Evolutionary conservation across 2,797 vertebrate species (phyloP), one percentile per base, ranked within the genome.

Genomic region (Varecia variegata): DNA sequence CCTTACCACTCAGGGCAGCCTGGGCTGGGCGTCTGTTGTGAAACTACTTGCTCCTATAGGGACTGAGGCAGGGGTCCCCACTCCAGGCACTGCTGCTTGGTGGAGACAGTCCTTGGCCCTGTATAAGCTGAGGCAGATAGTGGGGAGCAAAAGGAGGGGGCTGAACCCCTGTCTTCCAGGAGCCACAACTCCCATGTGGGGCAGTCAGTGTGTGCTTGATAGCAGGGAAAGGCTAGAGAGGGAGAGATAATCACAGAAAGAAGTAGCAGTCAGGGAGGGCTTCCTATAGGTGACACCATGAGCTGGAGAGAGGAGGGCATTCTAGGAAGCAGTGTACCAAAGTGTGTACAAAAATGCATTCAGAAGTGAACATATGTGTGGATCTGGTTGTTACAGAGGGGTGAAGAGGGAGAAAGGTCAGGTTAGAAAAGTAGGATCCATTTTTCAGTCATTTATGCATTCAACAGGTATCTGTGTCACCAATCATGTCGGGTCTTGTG

Each of bases 181-280:
- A 85, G 58, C 71, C 87, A 27, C 40, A 92, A 17, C 23, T 95
- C 45, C 85, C 45, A 71, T 27, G 52, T 62, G 14, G 77, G 85
- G 35, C 32, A 85, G 62, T 43, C 73, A 80, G 6, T 89, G 32
- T 83, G 17, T 90, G 54, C 47, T 43, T 70, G 27, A 79, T 30
- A 11, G 45, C 60, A 95, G 77, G 93, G 96, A 90, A 92, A 86
- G 81, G 45, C 73, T 91, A 40, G 67, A 54, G 70, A 47, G 32
- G 47, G 25, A 92, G 47, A 87, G 58, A 86, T 14, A 65, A 71
- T 12, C 73, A 82, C 18, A 87, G 76, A 82, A 45, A 52, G 83
- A 47, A 25, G 25, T 45, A 47, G 27, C 21, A 71, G 21, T 52
- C 54, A 82, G 81, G 35, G 45, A 65, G 56, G 88, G 50, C 30